Evolutionary conservation across 2,113 vertebrate genomes (phyloP), one percentile per base, ranked within the genome.

Genomic region (Rhagologus leucostigma): DNA sequence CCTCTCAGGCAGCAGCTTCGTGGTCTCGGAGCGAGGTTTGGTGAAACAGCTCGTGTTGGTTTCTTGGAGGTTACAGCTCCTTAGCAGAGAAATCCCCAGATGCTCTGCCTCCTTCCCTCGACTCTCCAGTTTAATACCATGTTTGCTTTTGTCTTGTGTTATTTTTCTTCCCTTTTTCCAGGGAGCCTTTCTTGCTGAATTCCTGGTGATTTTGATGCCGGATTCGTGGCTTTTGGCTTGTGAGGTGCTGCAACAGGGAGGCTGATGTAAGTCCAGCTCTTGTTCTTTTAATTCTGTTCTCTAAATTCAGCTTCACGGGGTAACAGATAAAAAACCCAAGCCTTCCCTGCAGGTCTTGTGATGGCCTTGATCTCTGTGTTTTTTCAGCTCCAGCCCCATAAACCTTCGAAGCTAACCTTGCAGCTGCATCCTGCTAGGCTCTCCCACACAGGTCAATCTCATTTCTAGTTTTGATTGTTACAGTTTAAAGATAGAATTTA

Each of bases 401-500:
- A 91, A 73, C 92, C 87, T 80, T 52, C 2, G 10, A 15, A 41
- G 76, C 50, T 63, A 93, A 92, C 94, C 92, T 87, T 74, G 86
- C 83, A 69, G 90, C 92, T 93, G 88, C 26, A 10, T 93, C 95
- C 91, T 87, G 80, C 91, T 20, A 63, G 80, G 83, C 91, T 90
- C 89, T 90, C 80, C 71, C 89, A 47, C 77, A 44, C 60, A 67
- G 90, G 92, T 88, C 82, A 95, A 93, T 96, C 93, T 96, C 92
- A 94, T 95, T 95, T 94, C 85, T 89, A 77, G 60, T 85, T 95
- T 88, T 92, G 95, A 91, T 96, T 93, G 95, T 95, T 86, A 91
- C 78, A 94, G 79, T 96, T 91, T 93, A 94, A 91, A 96, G 92
- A 90, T 24, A 88, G 85, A 94, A 78, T 95, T 96, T 96, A 76